Evolutionary conservation across 2,888 invertebrate genomes (phyloP).

Genomic region (Leucania comma): DNA sequence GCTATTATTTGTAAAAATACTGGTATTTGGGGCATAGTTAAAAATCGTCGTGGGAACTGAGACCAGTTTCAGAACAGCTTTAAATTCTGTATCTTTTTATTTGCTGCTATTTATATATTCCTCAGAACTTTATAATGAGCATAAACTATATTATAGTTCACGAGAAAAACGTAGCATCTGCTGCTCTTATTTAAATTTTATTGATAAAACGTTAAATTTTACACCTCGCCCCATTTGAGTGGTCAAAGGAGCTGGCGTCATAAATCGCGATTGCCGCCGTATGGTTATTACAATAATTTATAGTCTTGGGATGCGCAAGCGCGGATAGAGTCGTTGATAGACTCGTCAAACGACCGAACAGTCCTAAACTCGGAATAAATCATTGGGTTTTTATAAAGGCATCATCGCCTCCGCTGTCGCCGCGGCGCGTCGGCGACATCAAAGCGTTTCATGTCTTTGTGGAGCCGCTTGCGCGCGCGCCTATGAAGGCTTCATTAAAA

Average conservation of each 20-base stretch:
- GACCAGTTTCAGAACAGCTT: neutral
- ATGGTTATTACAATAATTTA: constrained; percentile 69
- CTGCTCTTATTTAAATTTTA: constrained; percentile 46
- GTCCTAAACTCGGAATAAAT: constrained; percentile 80
- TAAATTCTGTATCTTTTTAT: neutral
- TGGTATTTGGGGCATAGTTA: neutral
- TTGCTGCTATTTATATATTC: neutral
- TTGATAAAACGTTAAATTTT: constrained; percentile 63
- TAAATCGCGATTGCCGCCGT: constrained; percentile 61
- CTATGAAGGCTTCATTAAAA: constrained; percentile 85
- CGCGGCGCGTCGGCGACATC: constrained; percentile 77
- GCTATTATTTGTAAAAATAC: neutral
- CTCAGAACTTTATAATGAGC: constrained; percentile 22
- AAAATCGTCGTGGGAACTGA: neutral
- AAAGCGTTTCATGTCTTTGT: constrained; percentile 78
- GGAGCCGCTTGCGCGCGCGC: constrained; percentile 77
- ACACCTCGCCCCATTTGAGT: constrained; percentile 59
- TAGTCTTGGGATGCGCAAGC: constrained; percentile 62
- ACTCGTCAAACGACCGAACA: constrained; percentile 70
- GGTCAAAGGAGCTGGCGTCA: constrained; percentile 39
- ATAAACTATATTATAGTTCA: no score
- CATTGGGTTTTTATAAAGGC: constrained; percentile 88
- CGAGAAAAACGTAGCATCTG: constrained; percentile 25
- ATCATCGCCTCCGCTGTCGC: constrained; percentile 87
- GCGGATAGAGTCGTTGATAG: constrained; percentile 62